These are phyloP conservation scores for Lydus trimaculatus DNA, from an alignment of 2,888 invertebrate species.

Conservation along the genomic window DNA sequence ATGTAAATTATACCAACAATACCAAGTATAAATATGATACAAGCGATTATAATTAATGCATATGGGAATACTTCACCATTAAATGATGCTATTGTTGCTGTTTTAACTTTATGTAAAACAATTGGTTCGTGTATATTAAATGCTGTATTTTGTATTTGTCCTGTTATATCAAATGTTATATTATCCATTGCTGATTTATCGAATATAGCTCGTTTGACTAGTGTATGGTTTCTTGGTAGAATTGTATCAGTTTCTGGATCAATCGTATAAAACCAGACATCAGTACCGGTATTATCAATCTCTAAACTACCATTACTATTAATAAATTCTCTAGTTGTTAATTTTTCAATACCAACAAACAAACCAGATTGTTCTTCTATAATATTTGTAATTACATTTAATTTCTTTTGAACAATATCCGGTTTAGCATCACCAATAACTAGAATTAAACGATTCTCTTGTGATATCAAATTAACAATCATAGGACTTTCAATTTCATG, in stretches of 20 bases:
- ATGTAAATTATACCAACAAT: conserved; percentile 91
- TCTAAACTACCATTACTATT: conserved; percentile 79
- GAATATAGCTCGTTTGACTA: conserved; percentile 70
- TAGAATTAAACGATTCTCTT: conserved; percentile 78
- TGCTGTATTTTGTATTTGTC: conserved; percentile 72
- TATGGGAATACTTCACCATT: conserved; percentile 80
- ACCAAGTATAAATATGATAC: conserved; percentile 87
- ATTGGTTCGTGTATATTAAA: conserved; percentile 71
- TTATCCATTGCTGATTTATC: conserved; percentile 70
- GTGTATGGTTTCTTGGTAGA: conserved; percentile 73
- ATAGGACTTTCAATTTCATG: conserved; percentile 71
- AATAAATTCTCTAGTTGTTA: conserved; percentile 78
- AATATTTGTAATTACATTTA: conserved; percentile 66
- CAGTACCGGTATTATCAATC: conserved; percentile 75
- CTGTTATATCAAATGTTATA: conserved; percentile 73
- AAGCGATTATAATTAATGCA: conserved; percentile 86
- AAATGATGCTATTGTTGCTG: conserved; percentile 58
- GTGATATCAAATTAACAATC: conserved; percentile 80
- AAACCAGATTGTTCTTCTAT: conserved; percentile 78
- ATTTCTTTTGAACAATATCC: conserved; percentile 68
- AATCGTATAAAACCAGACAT: conserved; percentile 87
- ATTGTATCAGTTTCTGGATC: conserved; percentile 81
- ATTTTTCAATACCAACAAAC: conserved; percentile 81
- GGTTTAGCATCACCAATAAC: conserved; percentile 79
- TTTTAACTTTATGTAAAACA: conserved; percentile 58